Percentiles rank a stretch among this genome's conserved stretches.
These are phyloP conservation scores for Nasonia giraulti DNA, from an alignment of 1,140 invertebrate genomes.

Conservation along the genomic window DNA sequence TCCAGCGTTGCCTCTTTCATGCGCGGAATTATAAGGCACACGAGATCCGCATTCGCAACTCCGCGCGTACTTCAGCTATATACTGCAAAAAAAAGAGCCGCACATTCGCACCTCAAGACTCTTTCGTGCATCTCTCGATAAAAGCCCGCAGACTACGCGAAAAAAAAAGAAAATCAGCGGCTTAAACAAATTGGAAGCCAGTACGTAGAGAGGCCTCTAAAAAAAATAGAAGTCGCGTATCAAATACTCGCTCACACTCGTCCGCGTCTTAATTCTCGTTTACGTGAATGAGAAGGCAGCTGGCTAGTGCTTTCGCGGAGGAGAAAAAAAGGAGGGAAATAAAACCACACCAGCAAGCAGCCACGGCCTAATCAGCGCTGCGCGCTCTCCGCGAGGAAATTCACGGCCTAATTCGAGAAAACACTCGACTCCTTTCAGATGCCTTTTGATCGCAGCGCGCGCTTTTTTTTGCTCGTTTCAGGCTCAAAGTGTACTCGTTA, in stretches of 20 bases:
- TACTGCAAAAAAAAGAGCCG: not conserved
- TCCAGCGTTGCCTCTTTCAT: no score
- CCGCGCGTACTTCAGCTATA: not conserved
- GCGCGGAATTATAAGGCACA: no score
- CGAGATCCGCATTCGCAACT: no score
- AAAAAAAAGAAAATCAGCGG: not conserved
- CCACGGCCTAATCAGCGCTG: constrained; percentile 61
- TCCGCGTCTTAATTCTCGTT: constrained; percentile 21
- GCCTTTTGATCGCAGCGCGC: constrained; percentile 58
- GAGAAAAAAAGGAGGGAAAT: no score
- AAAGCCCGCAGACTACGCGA: not conserved
- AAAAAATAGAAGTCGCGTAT: not conserved
- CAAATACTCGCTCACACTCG: not conserved
- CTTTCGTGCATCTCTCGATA: no score
- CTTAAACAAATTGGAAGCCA: not conserved
- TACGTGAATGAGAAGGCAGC: constrained; percentile 27
- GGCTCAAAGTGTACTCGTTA: constrained; percentile 56
- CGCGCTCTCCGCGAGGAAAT: no score
- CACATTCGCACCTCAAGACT: not conserved
- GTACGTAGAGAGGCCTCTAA: not conserved
- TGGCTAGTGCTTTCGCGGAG: not conserved
- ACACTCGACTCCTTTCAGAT: constrained; percentile 63
- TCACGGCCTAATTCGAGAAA: constrained; percentile 69
- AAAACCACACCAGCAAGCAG: constrained; percentile 28
- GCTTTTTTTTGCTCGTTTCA: constrained; percentile 48